phyloP scores from a whole-genome alignment of 1,140 invertebrate species.

The Psilanteris sp. region DNA sequence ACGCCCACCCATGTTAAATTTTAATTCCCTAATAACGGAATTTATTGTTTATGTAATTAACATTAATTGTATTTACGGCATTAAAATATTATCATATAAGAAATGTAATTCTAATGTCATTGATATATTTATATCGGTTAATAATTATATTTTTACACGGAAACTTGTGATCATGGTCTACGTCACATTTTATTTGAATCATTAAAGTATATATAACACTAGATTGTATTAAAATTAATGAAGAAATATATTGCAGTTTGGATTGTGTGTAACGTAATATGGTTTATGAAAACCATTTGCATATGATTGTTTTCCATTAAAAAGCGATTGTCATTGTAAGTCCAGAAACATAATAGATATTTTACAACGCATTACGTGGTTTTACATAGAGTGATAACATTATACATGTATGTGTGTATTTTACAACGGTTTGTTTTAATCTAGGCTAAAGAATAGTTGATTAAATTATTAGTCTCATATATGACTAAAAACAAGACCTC shows the following conservation, averaged over 20 bases:
- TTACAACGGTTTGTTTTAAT: no score
- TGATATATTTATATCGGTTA: constrained; percentile 7
- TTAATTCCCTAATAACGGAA: no score
- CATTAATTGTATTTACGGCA: no score
- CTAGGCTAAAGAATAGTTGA: no score
- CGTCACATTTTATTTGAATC: constrained; percentile 14
- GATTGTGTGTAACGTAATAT: constrained; percentile 40
- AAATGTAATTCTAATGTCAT: constrained; percentile 8
- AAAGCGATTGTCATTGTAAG: constrained; percentile 16
- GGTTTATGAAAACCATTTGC: constrained; percentile 43
- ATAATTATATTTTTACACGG: constrained; percentile 9
- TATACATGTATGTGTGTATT: no score
- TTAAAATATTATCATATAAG: background rate
- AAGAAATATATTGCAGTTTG: constrained; percentile 31
- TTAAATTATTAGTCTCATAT: no score
- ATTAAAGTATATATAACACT: constrained; percentile 38
- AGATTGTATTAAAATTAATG: constrained; percentile 44
- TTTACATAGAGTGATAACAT: no score
- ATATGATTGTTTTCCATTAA: constrained; percentile 41
- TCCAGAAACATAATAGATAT: constrained; percentile 17
- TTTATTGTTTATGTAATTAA: no score
- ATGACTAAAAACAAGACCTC: no score
- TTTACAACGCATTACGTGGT: constrained; percentile 14
- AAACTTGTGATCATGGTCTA: constrained; percentile 6
- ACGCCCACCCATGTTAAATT: no score